Evolutionary conservation across 30 jellyfish, hydroid and myxozoan genomes (phyloP), one percentile per base, ranked within the genome.

Genomic region (Cassiopea andromeda): DNA sequence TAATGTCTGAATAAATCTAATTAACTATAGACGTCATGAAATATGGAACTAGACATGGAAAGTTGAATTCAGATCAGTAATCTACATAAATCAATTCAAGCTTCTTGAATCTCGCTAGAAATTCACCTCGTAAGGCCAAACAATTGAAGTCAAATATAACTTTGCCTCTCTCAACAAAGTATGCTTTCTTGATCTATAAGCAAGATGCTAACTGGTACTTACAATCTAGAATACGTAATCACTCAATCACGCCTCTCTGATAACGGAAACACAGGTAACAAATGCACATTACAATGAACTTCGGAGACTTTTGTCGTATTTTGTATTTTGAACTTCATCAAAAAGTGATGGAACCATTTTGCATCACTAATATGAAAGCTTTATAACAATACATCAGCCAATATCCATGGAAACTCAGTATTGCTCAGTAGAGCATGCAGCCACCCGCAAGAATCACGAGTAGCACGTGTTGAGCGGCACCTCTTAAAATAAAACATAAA

Each of bases 401-500:
- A 82, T 83, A 64, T 83, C 94, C 86, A 87, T 60, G 90, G 81
- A 76, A 80, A 87, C 83, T 13, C 54, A 44, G 58, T 18, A 14
- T 19, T 44, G 94, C 73, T 87, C 94, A 87, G 69, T 69, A 78
- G 94, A 87, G 94, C 94, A 87, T 87, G 89, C 78, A 64, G 94
- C 84, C 94, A 87, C 94, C 94, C 70, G 94, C 57, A 77, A 54
- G 59, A 0, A 64, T 45, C 82, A 77, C 9, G 60, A 71, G 46
- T 48, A 69, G 44, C 14, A 73, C 94, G 78, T 87, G 94, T 87
- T 89, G 5, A 17, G 73, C 15, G 73, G 77, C 54, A 72, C 19
- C 4, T 27, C 81, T 72, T 10, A 54, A 10, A 27, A 27, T 27
- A 27, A 27, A 27, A 27, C 38, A 27, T 27, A 27, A 27, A 27